Base-by-base conservation (phyloP, 2,888 invertebrate species). In the Erynnis tages region DNA sequence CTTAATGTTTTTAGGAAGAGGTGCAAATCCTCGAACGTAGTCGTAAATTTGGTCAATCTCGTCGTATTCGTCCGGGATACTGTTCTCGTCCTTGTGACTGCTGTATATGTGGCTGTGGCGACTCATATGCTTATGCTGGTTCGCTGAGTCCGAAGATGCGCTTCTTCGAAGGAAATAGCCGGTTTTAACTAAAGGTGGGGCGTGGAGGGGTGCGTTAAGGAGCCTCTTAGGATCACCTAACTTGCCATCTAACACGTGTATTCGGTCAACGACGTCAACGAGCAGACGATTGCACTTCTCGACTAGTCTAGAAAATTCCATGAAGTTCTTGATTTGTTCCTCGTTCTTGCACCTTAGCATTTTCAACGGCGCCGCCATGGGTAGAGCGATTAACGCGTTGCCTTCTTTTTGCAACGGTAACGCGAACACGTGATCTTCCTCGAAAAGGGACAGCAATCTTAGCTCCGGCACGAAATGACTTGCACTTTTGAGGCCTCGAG, bases 31-130 rank as follows among this genome's bases (percentile, higher is more conserved):
- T 57, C 98, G 91, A 0, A 98, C 97, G 78, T 98, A 98, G 76
- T 97, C 97, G 76, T 98, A 98, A 61, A 98, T 97, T 82, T 98
- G 97, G 90, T 98, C 98, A 64, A 98, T 97, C 83, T 98, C 97
- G 66, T 97, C 97, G 81, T 98, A 97, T 69, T 97, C 97, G 74
- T 96, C 96, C 21, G 93, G 91, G 43, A 91, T 91, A 59, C 91
- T 91, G 63, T 91, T 92, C 69, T 93, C 93, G 66, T 93, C 94
- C 71, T 92, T 90, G 64, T 91, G 92, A 61, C 88, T 90, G 62
- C 88, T 87, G 67, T 90, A 87, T 59, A 89, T 88, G 63, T 89
- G 91, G 66, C 80, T 90, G 62, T 89, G 91, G 54, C 91, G 86
- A 53, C 87, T 71, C 49, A 87, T 65, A 56, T 89, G 84, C 71